Base-by-base conservation (phyloP, 2,797 vertebrate species). In the Eulemur mongoz region DNA sequence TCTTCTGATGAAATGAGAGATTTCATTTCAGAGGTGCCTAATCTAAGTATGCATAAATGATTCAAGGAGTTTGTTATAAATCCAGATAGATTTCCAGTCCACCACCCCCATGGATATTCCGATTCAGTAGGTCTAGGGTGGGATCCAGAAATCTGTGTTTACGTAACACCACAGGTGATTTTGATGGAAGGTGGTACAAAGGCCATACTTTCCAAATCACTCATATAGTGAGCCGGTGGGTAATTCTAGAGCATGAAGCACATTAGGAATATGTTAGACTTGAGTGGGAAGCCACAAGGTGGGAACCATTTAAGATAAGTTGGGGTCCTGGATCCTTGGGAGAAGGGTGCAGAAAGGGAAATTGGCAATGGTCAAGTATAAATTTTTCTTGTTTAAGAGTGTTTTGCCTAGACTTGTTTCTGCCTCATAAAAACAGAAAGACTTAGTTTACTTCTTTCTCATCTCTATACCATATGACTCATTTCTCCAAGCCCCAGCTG, bases 301-400 rank as follows among this genome's bases (percentile, higher is more conserved):
- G 20, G 65, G 35, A 76, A 63, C 57, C 20, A 76, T 59, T 87
- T n/a, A 92, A 13, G 38, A 54, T 14, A 82, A 52, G 2, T 22
- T 23, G 3, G 20, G 5, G 38, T 59, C 52, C 70, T 59, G 59
- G 40, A 65, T 65, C 40, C 69, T 86, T 82, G 48, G 14, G 15
- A 91, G 48, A 92, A 89, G 35, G 30, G 7, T 79, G 4, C 7
- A 65, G 50, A 96, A 95, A 90, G 14, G 22, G 23, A 94, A 91
- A 11, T 18, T 48, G 79, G 35, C 45, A 70, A 22, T 25, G 23
- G 52, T 15, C 48, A 88, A 92, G 88, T n/a, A 38, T 18, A 90
- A 83, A 30, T 35, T 90, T 75, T 93, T 76, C 38, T 88, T 79
- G 25, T 90, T 93, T 80, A 52, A 59, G 92, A 93, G 75, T 85